Percentiles rank a stretch among this genome's conserved stretches.
These are phyloP conservation scores for Acridotheres tristis DNA, from an alignment of 2,797 vertebrate genomes.

Conservation along the genomic window DNA sequence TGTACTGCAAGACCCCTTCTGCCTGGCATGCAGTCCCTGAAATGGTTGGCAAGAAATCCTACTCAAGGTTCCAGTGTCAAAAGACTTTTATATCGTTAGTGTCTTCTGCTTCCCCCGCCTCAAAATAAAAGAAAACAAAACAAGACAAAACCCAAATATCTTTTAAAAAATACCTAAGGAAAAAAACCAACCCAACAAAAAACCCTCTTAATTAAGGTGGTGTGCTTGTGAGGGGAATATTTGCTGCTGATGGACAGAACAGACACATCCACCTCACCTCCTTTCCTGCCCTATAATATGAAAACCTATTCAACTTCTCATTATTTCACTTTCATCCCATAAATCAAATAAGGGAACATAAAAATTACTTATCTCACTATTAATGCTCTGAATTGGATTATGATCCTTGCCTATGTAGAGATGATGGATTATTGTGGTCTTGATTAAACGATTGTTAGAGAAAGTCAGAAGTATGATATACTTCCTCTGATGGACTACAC, in stretches of 20 bases:
- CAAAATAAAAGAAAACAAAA: background rate
- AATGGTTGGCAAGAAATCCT: background rate
- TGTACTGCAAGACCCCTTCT: background rate
- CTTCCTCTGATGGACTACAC: background rate
- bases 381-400: conserved; percentile 27
- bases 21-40: background rate
- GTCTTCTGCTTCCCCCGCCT: background rate
- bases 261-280: background rate
- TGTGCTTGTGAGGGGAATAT: background rate
- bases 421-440: background rate
- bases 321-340: background rate
- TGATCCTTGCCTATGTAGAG: background rate
- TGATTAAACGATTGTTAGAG: conserved; percentile 17
- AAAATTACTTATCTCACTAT: conserved; percentile 34
- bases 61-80: background rate
- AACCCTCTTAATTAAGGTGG: background rate
- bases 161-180: background rate
- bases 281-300: background rate
- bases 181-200: accelerated
- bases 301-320: conserved; percentile 39
- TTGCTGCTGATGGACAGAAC: background rate
- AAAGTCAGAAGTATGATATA: background rate
- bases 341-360: conserved; percentile 41
- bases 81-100: background rate
- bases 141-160: accelerated